Evolutionary conservation across 2,888 invertebrate species (phyloP), one percentile per base, ranked within the genome.

Genomic region (Hemicrepidius hirtus): DNA sequence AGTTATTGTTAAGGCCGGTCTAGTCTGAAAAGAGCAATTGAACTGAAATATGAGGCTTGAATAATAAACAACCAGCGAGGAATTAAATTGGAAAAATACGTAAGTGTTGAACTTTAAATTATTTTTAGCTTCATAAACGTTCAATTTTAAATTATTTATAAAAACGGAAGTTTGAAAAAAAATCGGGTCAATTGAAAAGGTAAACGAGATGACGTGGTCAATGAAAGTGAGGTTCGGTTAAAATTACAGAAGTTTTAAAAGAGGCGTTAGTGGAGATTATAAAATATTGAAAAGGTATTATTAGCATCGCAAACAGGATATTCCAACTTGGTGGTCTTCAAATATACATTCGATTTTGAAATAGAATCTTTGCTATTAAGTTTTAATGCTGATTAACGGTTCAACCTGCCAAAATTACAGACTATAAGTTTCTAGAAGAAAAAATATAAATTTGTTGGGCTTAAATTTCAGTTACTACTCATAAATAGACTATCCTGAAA

Each of bases 11-110:
- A 44, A 21, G 44, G 44, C 18, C 60, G 21, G 57, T 57, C 57
- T 57, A 35, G 57, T 20, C 41, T 60, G 60, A 60, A 60, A 60
- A 44, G 44, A 60, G 41, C 44, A 60, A 60, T 60, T 60, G 60
- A 60, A 59, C 18, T 60, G 40, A 60, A 60, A 44, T 44, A 44
- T 44, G 41, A 44, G 60, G 28, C 21, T n/a, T 60, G 60, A 60
- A 60, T 60, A 60, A 44, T 12, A 60, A 60, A 2, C 6, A 60
- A 24, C 13, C 10, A n/a, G 21, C n/a, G 50, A 28, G 5, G 28
- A 21, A 60, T 41, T 37, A 60, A 60, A 41, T n/a, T 5, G n/a
- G 55, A 55, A 55, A 53, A 24, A 44, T 5, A 24, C 24, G 1
- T 9, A 13, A 44, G 3, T 13, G 44, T 12, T 32, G 32, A 9